These are phyloP conservation scores for Notothenia rossii DNA, from an alignment of 2,113 vertebrate species.

Conservation along the genomic window DNA sequence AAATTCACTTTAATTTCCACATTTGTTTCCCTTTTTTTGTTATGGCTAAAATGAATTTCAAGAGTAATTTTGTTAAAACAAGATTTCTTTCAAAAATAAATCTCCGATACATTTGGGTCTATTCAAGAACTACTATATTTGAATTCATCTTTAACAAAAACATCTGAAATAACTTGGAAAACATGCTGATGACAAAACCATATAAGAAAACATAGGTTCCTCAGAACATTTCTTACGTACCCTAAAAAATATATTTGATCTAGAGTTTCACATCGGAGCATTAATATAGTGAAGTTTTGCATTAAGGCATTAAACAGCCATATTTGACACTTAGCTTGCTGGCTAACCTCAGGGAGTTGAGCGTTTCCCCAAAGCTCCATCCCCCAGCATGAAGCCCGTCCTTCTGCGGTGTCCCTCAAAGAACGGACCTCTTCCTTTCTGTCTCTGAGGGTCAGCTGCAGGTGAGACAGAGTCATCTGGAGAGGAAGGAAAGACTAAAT, in stretches of 20 bases:
- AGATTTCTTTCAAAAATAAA: too few relatives aligned
- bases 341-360: conserved; percentile 92
- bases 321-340: conserved; percentile 87
- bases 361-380: conserved; percentile 90
- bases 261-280: not conserved
- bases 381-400: conserved; percentile 84
- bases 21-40: too few relatives aligned
- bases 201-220: too few relatives aligned
- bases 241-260: too few relatives aligned
- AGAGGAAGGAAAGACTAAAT: not conserved
- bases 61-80: too few relatives aligned
- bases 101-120: too few relatives aligned
- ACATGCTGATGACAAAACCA: too few relatives aligned
- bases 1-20: too few relatives aligned
- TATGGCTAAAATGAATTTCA: too few relatives aligned
- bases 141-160: too few relatives aligned
- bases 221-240: not conserved
- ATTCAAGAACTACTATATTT: not conserved
- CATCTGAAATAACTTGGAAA: too few relatives aligned
- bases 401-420: conserved; percentile 67
- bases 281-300: not conserved
- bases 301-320: too few relatives aligned
- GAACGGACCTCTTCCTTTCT: conserved; percentile 54
- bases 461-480: conserved; percentile 69
- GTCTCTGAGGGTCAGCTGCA: conserved; percentile 63